Evolutionary conservation across 2,888 invertebrate genomes (phyloP).

Genomic region (Frankliniella fusca): DNA sequence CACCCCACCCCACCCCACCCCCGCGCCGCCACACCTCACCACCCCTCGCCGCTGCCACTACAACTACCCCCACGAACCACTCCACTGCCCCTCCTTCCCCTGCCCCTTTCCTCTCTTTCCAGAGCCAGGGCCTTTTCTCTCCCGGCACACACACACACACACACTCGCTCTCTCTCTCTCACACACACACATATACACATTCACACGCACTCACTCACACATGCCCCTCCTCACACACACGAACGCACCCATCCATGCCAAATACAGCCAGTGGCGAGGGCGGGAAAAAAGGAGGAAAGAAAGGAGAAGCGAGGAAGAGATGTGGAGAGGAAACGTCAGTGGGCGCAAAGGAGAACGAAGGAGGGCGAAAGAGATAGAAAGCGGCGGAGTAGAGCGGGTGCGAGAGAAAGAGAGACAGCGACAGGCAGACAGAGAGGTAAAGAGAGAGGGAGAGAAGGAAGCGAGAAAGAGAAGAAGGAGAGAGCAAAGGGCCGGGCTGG

Average conservation of each 20-base stretch:
- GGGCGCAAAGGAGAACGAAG: not conserved
- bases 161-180: not conserved
- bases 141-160: constrained; percentile 16
- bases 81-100: not conserved
- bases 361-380: not conserved
- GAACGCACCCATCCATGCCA: constrained; percentile 24
- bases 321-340: constrained; percentile 5
- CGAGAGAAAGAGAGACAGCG: not conserved
- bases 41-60: not conserved
- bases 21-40: not conserved
- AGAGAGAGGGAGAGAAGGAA: not conserved
- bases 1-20: not conserved
- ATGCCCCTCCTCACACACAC: not conserved
- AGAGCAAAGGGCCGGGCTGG: constrained; percentile 13
- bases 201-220: constrained; percentile 5
- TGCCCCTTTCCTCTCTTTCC: not conserved
- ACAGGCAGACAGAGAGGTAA: not conserved
- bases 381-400: not conserved
- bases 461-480: not conserved
- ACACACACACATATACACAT: not conserved
- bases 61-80: not conserved
- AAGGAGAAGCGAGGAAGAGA: not conserved
- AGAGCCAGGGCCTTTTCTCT: constrained; percentile 12
- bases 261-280: constrained; percentile 12
- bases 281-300: constrained; percentile 5